Base-by-base conservation (phyloP, 2,888 invertebrate species). In the Lucinisca nassula region DNA sequence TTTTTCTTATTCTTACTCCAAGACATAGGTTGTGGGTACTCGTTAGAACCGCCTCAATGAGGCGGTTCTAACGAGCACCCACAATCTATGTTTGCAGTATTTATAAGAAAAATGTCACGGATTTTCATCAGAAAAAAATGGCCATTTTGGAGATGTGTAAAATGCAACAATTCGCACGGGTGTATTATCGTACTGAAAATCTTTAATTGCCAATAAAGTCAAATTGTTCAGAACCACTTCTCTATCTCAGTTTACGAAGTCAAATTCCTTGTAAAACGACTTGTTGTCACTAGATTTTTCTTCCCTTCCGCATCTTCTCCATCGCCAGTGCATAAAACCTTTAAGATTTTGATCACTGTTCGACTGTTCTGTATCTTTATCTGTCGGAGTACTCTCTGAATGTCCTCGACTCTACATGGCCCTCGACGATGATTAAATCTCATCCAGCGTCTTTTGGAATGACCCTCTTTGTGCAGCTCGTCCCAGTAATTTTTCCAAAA, bases 401-500 rank as follows among this genome's bases (percentile, higher is more conserved):
- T 17, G 67, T 35, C 67, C 35, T 30, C 67, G 8, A 8, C 2
- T 14, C 55, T n/a, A 21, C 67, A 67, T 14, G 32, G 32, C 2
- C 35, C 35, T 8, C 67, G 35, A 6, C 35, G 67, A 35, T 14
- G 67, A 32, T 35, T 67, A 8, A 32, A 17, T 67, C 35, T 21
- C 35, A 32, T 67, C 67, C 67, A 67, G 32, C 30, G 32, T 35
- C 1, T 12, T 67, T 67, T 67, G 17, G 1, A 35, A 6, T 67
- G 35, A 17, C 67, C 32, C 4, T 67, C 67, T 35, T 67, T 67
- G 35, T 67, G 67, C 35, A 67, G 17, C 24, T 67, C 35, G 12
- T 32, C 67, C 67, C 67, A 67, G 35, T 67, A 17, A 35, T 67
- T 67, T 35, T 35, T 67, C 67, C 67, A 67, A 17, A 67, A 67